Base-by-base conservation (phyloP, 2,113 vertebrate genomes). In the Damaliscus lunatus region DNA sequence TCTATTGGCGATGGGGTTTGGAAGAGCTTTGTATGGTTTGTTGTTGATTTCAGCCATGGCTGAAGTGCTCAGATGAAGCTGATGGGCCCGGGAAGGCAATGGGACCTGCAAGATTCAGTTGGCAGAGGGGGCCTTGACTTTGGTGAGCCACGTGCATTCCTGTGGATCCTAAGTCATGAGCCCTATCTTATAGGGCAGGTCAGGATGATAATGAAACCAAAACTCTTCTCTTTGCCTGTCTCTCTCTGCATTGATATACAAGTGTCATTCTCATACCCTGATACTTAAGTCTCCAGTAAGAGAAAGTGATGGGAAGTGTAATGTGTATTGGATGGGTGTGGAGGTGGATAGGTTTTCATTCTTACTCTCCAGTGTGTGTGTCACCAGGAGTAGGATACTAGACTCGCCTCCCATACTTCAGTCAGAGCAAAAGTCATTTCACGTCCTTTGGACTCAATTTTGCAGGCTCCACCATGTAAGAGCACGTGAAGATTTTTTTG, bases 401-500 rank as follows among this genome's bases (percentile, higher is more conserved):
- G 53, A 67, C 31, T 71, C 19, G 1, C 27, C 21, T 9, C 55
- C 74, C 25, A 7, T 78, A 9, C 77, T 64, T 83, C 6, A 5
- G 8, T 52, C 71, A 53, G 55, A 90, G 25, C 48, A n/a, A 88
- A 71, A 40, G 80, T 55, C 36, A 50, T 27, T 71, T 55, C 15
- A 2, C 14, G 25, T 13, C 67, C 55, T 82, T 53, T 53, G 83
- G 53, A 62, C 19, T 17, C 84, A 2, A 9, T 23, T 71, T 62
- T 53, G 55, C 78, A 4, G 0, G 2, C 5, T 31, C 4, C 33
- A 1, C 31, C 36, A 86, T 2, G 1, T 15, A 29, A 6, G 31
- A 59, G 57, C 43, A 33, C 15, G 6, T 11, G 23, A 36, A 84
- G 93, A 53, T 40, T 48, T 91, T 55, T 55, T 25, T 59, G 29